Base-by-base conservation (phyloP, 2,113 vertebrate genomes). In the Donacobius atricapilla region DNA sequence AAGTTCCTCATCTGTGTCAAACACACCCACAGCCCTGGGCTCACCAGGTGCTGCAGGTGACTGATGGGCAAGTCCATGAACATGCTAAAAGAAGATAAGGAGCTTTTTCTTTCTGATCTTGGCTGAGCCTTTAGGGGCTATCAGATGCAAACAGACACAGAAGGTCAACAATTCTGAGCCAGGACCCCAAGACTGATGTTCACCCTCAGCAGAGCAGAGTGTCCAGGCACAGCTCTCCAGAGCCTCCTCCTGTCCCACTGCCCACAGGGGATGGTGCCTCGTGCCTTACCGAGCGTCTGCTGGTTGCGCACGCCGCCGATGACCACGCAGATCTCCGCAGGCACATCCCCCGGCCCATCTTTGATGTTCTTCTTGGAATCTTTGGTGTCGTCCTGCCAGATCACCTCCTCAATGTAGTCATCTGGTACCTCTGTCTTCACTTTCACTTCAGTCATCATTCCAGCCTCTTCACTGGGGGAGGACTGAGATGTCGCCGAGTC, bases 281-380 rank as follows among this genome's bases (percentile, higher is more conserved):
- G 8, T 0, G 82, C 92, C 98, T 98, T 98, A 99, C 99, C 99
- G 21, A 99, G 99, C 5, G 98, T 98, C 98, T 99, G 99, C 96
- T 99, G 98, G 97, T 98, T 99, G 93, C 99, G 98, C 72, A 99
- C 98, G 8, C 98, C 99, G 0, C 99, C 99, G 15, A 99, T 99
- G 87, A 99, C 99, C 95, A 99, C 99, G 10, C 99, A 99, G 98
- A 99, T 99, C 97, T 99, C 99, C 0, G 99, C 99, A 0, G 99
- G 99, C 78, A 98, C 97, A 1, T 98, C 98, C 30, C 97, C 97
- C 0, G 98, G 88, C 9, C 98, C 98, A 0, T 98, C 98, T 89
- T 99, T 99, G 35, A 98, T 98, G 2, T 95, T 99, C 96, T 98
- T 98, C 98, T 99, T 97, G 84, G 97, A 95, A 84, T 98, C 98